Evolutionary conservation across 2,797 vertebrate genomes (phyloP), one percentile per base, ranked within the genome.

Genomic region (Pseudochromis fuscus): DNA sequence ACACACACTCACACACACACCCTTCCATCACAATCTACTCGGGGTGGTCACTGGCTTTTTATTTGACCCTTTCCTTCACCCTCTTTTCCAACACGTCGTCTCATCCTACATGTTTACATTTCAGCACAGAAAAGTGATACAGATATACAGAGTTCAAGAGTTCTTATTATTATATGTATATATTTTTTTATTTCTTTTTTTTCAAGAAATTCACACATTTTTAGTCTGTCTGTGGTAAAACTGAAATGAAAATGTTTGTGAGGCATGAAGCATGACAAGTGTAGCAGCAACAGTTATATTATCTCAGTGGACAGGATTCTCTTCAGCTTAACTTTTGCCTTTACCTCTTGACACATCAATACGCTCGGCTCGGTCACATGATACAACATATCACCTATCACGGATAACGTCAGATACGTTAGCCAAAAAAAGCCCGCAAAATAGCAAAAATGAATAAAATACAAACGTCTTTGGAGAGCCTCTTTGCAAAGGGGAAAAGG

Each of bases 11-110:
- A 67, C 58, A 79, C 67, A 79, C 44, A 67, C 42, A 79, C 53
- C 62, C 64, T 24, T 71, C 70, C 65, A 81, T 76, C 67, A 81
- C 49, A 66, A 53, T 75, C 67, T 80, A 57, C 52, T 38, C 5
- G 3, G 62, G 68, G 80, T 79, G 80, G 79, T 83, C 72, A 77
- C 62, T 50, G 55, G 28, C 53, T 62, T 78, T 80, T 67, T 51
- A 65, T 78, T 70, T 76, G 58, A 84, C 44, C 73, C 56, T 75
- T 83, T 69, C 52, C 27, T 64, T 74, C 40, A 58, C 38, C 13
- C 37, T 67, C 40, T 57, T 67, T 68, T 60, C 61, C 62, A 56
- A 67, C 68, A 63, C 50, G 65, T 3, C 7, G 49, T 75, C 65
- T 63, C 59, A 33, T 77, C 50, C 27, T 15, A 58, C 50, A 49